Percentiles rank a stretch among this genome's conserved stretches.
phyloP scores from a whole-genome alignment of 2,113 vertebrate species.

The Ictalurus punctatus region DNA sequence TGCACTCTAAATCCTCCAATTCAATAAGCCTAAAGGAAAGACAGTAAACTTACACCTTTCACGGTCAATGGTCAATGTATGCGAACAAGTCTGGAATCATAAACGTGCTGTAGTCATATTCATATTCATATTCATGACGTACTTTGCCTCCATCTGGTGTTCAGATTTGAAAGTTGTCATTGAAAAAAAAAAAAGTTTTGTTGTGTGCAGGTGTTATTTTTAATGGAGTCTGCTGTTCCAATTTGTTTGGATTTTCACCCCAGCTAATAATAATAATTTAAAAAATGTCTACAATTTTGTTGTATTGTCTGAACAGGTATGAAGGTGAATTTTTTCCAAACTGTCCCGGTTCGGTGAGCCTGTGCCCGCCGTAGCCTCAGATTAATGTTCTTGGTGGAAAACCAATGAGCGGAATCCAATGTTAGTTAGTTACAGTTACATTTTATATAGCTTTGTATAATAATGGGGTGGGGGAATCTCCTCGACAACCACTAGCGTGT shows the following conservation, averaged over 20 bases:
- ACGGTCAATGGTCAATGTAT: background rate
- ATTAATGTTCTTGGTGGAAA: background rate
- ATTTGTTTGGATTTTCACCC: background rate
- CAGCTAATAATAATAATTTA: background rate
- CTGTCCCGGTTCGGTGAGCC: background rate
- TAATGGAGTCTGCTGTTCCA: background rate
- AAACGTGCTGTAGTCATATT: background rate
- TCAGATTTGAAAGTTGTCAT: slow-evolving; percentile 31
- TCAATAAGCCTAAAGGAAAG: background rate
- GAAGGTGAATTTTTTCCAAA: background rate
- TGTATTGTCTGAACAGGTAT: background rate
- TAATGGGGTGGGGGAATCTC: no score
- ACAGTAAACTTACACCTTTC: no score
- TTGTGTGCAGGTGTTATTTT: background rate
- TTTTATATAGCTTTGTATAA: no score
- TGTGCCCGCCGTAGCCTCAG: background rate
- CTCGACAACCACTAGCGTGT: no score
- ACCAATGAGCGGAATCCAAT: background rate
- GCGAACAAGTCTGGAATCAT: background rate
- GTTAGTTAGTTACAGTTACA: background rate
- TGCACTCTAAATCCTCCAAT: background rate
- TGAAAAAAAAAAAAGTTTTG: background rate
- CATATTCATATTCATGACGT: background rate
- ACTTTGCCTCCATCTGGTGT: slow-evolving; percentile 54
- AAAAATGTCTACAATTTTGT: background rate